Conservation (phyloP, 1,140 invertebrate genomes). For the Reticulitermes speratus region DNA sequence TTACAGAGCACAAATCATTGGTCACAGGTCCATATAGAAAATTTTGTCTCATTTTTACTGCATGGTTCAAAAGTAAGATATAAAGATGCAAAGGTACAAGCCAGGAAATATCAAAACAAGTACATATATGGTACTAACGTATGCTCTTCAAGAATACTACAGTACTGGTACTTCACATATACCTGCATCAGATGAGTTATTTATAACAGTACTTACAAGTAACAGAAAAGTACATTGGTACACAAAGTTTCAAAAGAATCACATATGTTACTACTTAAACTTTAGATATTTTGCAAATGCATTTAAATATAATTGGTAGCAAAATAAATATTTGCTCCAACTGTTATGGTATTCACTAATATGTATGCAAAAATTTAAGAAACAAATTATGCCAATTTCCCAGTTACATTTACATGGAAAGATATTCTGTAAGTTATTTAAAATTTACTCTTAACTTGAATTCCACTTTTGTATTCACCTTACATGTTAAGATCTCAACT, state of each 20-base stretch:
- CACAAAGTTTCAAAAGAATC: neutral
- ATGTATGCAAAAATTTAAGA: neutral
- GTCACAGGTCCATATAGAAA: neutral
- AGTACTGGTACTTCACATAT: neutral
- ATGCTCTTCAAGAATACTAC: neutral
- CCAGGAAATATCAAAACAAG: neutral
- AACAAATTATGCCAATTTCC: neutral
- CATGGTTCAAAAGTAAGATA: neutral
- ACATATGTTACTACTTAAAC: neutral
- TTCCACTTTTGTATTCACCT: slow-evolving; percentile 1
- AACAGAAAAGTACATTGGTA: neutral
- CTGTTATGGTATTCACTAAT: neutral
- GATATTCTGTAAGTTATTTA: slow-evolving; percentile 19
- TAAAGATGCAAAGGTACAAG: neutral
- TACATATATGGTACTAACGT: neutral
- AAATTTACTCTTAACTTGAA: slow-evolving; percentile 16
- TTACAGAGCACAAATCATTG: neutral
- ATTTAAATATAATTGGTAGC: slow-evolving; percentile 8
- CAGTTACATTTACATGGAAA: neutral
- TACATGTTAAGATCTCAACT: neutral
- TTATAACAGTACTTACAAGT: neutral
- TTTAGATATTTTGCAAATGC: neutral
- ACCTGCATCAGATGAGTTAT: slow-evolving; percentile 9
- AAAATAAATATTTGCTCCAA: neutral
- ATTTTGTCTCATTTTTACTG: neutral